phyloP scores from a whole-genome alignment of 2,888 invertebrate species.

The Litoditis marina region DNA sequence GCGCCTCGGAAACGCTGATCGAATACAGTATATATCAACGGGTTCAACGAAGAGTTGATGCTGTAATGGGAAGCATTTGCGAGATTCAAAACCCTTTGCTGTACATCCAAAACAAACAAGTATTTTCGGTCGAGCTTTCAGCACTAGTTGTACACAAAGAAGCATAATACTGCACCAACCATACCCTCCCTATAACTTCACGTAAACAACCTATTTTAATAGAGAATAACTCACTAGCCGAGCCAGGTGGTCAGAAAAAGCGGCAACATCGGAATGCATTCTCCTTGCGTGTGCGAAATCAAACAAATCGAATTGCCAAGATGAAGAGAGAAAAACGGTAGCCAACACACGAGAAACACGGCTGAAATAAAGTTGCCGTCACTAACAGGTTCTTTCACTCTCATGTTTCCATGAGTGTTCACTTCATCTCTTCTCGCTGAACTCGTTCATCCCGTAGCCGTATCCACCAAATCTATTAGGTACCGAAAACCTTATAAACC shows the following conservation, averaged over 20 bases:
- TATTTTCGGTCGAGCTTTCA: too few relatives aligned
- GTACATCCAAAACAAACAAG: too few relatives aligned
- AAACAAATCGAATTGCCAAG: conserved; percentile 93
- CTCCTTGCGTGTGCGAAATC: conserved; percentile 43
- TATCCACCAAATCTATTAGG: too few relatives aligned
- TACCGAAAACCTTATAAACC: too few relatives aligned
- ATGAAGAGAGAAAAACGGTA: conserved; percentile 97
- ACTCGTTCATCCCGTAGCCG: too few relatives aligned
- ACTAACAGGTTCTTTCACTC: too few relatives aligned
- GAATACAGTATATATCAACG: conserved; percentile 60
- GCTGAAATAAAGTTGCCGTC: conserved; percentile 73
- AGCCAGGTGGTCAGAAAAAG: conserved; percentile 95
- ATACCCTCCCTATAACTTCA: neutral
- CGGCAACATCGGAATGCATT: conserved; percentile 62
- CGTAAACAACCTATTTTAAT: neutral
- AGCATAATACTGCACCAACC: too few relatives aligned
- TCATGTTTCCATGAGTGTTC: too few relatives aligned
- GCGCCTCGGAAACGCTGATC: conserved; percentile 60
- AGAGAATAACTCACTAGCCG: conserved; percentile 71
- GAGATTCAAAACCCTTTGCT: too few relatives aligned
- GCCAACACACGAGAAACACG: conserved; percentile 96
- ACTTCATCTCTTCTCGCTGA: too few relatives aligned
- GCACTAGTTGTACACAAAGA: too few relatives aligned
- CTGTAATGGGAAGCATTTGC: conserved; percentile 32
- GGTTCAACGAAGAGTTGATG: conserved; percentile 58